phyloP scores from a whole-genome alignment of 2,797 vertebrate species.

The Trachurus trachurus region DNA sequence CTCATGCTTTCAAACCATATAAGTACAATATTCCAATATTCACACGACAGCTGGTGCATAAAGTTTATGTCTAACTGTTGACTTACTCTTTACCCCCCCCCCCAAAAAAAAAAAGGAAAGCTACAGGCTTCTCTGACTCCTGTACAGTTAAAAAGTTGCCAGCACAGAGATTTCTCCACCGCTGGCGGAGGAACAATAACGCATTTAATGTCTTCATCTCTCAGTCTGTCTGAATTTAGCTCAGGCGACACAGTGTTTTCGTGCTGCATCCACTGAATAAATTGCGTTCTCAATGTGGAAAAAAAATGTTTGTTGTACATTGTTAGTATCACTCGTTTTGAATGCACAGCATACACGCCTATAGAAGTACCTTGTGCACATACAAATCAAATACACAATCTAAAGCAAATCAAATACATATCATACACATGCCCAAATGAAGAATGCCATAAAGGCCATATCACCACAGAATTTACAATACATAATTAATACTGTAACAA shows the following conservation, averaged over 20 bases:
- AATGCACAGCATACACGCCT: neutral
- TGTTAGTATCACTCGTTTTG: neutral
- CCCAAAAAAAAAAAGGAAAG: neutral
- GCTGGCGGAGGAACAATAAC: constrained; percentile 19
- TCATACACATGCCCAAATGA: neutral
- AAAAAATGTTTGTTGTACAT: neutral
- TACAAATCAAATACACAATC: neutral
- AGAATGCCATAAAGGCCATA: neutral
- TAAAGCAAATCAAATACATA: neutral
- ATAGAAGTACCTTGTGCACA: neutral
- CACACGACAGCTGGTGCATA: neutral
- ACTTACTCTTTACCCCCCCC: no score
- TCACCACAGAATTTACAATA: no score
- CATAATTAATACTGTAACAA: no score
- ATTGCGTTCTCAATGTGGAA: neutral
- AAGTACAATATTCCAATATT: no score
- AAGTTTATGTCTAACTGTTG: neutral
- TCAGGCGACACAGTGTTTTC: constrained; percentile 9
- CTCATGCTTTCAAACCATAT: no score
- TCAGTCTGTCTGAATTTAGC: constrained; percentile 25
- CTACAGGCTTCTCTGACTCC: neutral
- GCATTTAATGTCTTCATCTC: constrained; percentile 35
- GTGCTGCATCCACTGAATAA: neutral
- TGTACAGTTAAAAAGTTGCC: constrained; percentile 13
- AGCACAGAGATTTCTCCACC: constrained; percentile 16